These are phyloP conservation scores for Thereva nobilitata DNA, from an alignment of 2,888 invertebrate genomes.

Conservation along the genomic window DNA sequence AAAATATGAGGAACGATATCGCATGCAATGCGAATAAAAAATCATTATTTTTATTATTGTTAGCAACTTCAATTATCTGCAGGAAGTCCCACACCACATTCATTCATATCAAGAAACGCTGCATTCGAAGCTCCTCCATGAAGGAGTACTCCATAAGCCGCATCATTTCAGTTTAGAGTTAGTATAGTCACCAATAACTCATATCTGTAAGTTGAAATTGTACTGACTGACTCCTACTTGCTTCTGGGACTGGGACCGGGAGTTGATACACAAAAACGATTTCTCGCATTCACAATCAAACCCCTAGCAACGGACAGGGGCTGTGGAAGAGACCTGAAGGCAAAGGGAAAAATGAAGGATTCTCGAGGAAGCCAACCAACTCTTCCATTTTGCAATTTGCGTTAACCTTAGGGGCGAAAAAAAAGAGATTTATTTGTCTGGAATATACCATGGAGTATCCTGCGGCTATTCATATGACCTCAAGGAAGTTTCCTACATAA, in stretches of 20 bases:
- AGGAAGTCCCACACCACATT: conserved; percentile 25
- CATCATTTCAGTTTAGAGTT: conserved; percentile 26
- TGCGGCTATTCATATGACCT: conserved; percentile 38
- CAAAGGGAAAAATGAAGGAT: conserved; percentile 37
- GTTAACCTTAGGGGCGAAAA: conserved; percentile 39
- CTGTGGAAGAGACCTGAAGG: conserved; percentile 24
- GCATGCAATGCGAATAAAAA: conserved; percentile 19
- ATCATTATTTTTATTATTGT: too few relatives aligned
- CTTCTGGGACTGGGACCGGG: conserved; percentile 29
- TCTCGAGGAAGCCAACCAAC: conserved; percentile 41
- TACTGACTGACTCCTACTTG: conserved; percentile 34
- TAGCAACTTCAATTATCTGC: conserved; percentile 26
- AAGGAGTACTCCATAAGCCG: conserved; percentile 26
- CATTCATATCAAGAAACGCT: background rate
- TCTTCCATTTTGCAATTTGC: conserved; percentile 43
- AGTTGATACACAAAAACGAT: conserved; percentile 33
- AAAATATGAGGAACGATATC: too few relatives aligned
- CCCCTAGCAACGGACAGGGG: conserved; percentile 5
- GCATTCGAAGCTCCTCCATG: conserved; percentile 17
- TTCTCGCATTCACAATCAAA: conserved; percentile 34
- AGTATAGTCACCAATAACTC: conserved; percentile 29
- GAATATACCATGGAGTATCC: conserved; percentile 40
- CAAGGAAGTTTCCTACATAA: conserved; percentile 38
- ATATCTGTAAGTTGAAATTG: conserved; percentile 20
- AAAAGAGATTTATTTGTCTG: conserved; percentile 41